A percentile compares a stretch with the other conserved stretches of the same genome.
phyloP scores from a whole-genome alignment of 2,888 invertebrate genomes.

The Aleiodes leptofemur region DNA sequence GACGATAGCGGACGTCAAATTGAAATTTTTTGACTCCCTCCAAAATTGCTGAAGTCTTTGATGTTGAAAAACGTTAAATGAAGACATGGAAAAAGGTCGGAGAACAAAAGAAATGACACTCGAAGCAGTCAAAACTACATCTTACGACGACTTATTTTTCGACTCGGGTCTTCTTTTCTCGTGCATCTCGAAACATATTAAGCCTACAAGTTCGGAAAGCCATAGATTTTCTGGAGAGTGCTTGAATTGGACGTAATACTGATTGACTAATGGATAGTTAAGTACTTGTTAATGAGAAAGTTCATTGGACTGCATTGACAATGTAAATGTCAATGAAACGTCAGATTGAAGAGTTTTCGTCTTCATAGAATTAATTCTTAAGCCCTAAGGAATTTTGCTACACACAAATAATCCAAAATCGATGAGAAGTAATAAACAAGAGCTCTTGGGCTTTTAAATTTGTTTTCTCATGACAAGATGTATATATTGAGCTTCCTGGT shows the following conservation, averaged over 20 bases:
- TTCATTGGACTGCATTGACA: not conserved
- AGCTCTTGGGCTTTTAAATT: not conserved
- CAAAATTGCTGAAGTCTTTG: no score
- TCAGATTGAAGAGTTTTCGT: not conserved
- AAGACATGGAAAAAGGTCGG: no score
- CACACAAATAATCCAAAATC: conserved; percentile 3
- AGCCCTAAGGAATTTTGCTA: not conserved
- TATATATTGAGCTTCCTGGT: conserved; percentile 41
- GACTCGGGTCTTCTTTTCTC: conserved; percentile 52
- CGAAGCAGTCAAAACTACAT: no score
- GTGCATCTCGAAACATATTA: conserved; percentile 34
- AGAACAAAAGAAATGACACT: no score
- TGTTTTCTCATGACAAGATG: not conserved
- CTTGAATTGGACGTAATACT: no score
- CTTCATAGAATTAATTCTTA: not conserved
- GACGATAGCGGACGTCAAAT: no score
- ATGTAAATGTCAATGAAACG: not conserved
- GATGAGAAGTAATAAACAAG: conserved; percentile 2
- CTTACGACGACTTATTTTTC: no score
- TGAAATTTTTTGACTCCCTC: no score
- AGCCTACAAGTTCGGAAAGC: not conserved
- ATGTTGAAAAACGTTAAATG: no score
- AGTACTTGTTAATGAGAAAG: conserved; percentile 54
- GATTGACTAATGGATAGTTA: conserved; percentile 68
- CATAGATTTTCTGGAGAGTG: conserved; percentile 60